phyloP scores from a whole-genome alignment of 2,888 invertebrate species.

The Phyllotreta striolata region DNA sequence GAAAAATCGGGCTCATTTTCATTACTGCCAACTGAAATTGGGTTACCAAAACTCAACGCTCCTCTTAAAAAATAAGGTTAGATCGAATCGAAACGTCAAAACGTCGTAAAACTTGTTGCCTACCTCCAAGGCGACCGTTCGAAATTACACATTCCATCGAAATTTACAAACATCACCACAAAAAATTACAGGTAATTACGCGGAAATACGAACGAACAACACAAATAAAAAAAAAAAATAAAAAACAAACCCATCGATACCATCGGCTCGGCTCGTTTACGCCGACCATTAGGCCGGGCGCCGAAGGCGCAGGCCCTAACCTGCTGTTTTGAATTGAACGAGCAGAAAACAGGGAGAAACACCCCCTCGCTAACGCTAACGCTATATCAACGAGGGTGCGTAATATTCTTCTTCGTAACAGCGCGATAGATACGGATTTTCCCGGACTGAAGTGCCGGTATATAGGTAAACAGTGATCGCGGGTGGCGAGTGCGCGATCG shows the following conservation, averaged over 20 bases:
- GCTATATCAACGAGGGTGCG: slow-evolving; percentile 49
- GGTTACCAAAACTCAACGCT: no score
- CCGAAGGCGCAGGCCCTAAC: slow-evolving; percentile 51
- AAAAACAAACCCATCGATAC: neutral
- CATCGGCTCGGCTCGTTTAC: neutral
- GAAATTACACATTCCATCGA: neutral
- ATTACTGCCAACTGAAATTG: no score
- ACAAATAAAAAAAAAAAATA: neutral
- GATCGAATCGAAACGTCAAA: no score
- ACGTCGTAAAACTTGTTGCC: slow-evolving; percentile 28
- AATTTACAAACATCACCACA: neutral
- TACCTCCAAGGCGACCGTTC: slow-evolving; percentile 9
- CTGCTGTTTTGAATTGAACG: slow-evolving; percentile 54
- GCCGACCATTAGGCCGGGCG: slow-evolving; percentile 32
- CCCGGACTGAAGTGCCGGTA: slow-evolving; percentile 22
- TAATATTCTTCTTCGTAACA: slow-evolving; percentile 36
- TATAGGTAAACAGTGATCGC: neutral
- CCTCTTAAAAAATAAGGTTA: no score
- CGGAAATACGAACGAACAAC: neutral
- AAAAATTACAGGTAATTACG: slow-evolving; percentile 1
- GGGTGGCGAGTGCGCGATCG: slow-evolving; percentile 2
- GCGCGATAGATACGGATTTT: slow-evolving; percentile 32
- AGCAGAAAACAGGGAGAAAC: slow-evolving; percentile 47
- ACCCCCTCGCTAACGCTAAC: slow-evolving; percentile 51
- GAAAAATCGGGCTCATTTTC: no score